phyloP scores from a whole-genome alignment of 2,888 invertebrate species.

The Boloria selene region DNA sequence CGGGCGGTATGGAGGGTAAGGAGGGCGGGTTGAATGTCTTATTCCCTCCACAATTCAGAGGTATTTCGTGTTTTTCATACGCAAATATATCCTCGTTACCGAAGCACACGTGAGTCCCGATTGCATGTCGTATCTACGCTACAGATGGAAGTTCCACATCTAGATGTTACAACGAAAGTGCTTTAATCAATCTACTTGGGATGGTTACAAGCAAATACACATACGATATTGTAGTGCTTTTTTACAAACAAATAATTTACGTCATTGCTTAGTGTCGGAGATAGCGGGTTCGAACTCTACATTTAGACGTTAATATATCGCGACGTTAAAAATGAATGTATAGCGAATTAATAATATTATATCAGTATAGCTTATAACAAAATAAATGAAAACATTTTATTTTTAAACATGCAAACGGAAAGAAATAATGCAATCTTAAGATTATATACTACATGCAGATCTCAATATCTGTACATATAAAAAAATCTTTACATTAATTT shows the following conservation, averaged over 20 bases:
- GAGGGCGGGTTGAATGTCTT: constrained; percentile 80
- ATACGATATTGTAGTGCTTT: neutral
- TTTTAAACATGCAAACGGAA: too few relatives aligned
- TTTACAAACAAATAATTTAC: neutral
- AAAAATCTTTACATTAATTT: too few relatives aligned
- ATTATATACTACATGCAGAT: too few relatives aligned
- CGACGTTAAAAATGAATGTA: too few relatives aligned
- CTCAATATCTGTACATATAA: too few relatives aligned
- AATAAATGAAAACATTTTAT: too few relatives aligned
- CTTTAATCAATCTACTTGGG: constrained; percentile 31
- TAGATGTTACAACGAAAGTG: constrained; percentile 27
- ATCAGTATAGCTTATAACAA: too few relatives aligned
- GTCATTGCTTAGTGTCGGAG: too few relatives aligned
- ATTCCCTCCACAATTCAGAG: constrained; percentile 82
- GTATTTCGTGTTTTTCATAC: constrained; percentile 83
- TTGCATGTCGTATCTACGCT: constrained; percentile 71
- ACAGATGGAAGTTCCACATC: constrained; percentile 62
- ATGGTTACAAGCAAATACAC: neutral
- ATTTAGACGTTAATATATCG: too few relatives aligned
- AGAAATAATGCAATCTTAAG: too few relatives aligned
- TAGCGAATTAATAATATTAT: too few relatives aligned
- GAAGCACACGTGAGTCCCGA: constrained; percentile 79
- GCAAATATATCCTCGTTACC: constrained; percentile 83
- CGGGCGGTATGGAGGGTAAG: constrained; percentile 58
- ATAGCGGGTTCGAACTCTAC: too few relatives aligned